Evolutionary conservation across 1,140 invertebrate genomes (phyloP).

Genomic region (Anoplophora glabripennis): DNA sequence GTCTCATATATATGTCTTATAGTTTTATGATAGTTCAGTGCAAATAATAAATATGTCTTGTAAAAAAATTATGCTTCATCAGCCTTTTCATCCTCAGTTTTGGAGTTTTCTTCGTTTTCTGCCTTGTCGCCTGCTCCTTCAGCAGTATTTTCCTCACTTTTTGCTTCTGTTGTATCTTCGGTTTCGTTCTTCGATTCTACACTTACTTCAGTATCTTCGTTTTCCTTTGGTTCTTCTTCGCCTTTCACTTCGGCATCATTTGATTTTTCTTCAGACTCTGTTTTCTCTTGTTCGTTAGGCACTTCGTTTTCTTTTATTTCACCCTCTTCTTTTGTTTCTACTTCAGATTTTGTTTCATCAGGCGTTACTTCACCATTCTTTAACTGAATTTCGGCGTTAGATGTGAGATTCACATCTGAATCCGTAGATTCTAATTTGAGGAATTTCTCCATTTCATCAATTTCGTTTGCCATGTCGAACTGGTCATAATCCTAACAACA

Average conservation of each 20-base stretch:
- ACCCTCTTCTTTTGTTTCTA: not conserved
- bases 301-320: conserved; percentile 22
- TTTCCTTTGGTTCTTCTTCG: not conserved
- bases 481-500: conserved; percentile 81
- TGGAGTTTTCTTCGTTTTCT: conserved; percentile 21
- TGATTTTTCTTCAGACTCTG: conserved; percentile 13
- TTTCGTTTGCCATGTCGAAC: conserved; percentile 89
- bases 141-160: conserved; percentile 19
- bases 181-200: conserved; percentile 10
- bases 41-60: not conserved
- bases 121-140: conserved; percentile 20
- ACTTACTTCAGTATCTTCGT: conserved; percentile 13
- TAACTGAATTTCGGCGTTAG: conserved; percentile 31
- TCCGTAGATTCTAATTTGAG: conserved; percentile 59
- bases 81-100: conserved; percentile 17
- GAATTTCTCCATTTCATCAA: conserved; percentile 84
- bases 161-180: conserved; percentile 11
- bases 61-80: conserved; percentile 1
- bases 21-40: no score
- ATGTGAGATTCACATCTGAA: conserved; percentile 23
- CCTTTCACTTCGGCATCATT: conserved; percentile 11
- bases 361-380: conserved; percentile 26
- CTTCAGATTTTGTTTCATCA: conserved; percentile 16
- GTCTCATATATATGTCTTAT: not conserved
- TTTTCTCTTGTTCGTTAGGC: conserved; percentile 16